A percentile compares a stretch with the other conserved stretches of the same genome.
These are phyloP conservation scores for Fabriciana adippe DNA, from an alignment of 2,888 invertebrate genomes.

Conservation along the genomic window DNA sequence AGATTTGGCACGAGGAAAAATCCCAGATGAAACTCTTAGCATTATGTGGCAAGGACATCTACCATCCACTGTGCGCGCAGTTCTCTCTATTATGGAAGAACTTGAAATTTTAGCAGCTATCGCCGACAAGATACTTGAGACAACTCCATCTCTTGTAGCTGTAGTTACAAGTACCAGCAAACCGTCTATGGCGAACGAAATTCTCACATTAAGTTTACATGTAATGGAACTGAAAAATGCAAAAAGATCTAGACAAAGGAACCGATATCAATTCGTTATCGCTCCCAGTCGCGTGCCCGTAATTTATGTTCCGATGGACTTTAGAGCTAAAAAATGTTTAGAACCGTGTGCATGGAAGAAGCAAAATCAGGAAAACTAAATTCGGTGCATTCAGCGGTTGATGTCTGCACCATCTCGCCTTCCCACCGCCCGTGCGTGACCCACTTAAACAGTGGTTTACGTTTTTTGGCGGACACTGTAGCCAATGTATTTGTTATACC, in stretches of 20 bases:
- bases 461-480: neutral
- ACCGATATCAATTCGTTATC: constrained; percentile 13
- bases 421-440: constrained; percentile 9
- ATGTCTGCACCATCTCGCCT: neutral
- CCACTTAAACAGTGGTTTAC: constrained; percentile 6
- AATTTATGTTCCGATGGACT: neutral
- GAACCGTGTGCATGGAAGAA: constrained; percentile 29
- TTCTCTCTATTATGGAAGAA: constrained; percentile 27
- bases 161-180: constrained; percentile 4
- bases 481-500: too few species aligned
- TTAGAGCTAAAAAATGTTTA: constrained; percentile 13
- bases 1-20: too few species aligned
- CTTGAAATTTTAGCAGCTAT: constrained; percentile 30
- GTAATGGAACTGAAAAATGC: constrained; percentile 21
- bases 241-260: constrained; percentile 9
- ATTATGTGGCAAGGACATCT: constrained; percentile 37
- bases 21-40: too few species aligned
- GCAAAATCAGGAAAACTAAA: neutral
- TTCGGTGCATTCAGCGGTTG: neutral
- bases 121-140: constrained; percentile 37
- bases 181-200: neutral
- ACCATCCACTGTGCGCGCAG: constrained; percentile 29
- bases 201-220: constrained; percentile 5
- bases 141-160: neutral
- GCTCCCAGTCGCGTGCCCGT: constrained; percentile 25